Percentiles rank a stretch among this genome's conserved stretches.
These are phyloP conservation scores for Thunnus thynnus DNA, from an alignment of 2,113 vertebrate species.

Conservation along the genomic window DNA sequence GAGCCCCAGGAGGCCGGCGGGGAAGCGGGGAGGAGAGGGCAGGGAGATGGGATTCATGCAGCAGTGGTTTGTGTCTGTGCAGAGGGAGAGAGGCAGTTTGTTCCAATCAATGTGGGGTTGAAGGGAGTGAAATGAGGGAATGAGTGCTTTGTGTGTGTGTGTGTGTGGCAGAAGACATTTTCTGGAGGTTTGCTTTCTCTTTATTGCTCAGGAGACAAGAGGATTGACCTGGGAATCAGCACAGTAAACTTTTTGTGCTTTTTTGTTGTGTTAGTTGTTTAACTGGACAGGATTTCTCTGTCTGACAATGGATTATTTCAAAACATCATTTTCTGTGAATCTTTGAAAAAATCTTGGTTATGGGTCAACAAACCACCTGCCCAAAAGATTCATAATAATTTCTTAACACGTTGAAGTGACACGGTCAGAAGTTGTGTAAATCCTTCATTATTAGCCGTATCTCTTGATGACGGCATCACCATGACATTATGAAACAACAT, in stretches of 20 bases:
- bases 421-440: no score
- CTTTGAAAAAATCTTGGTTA: no score
- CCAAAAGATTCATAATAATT: no score
- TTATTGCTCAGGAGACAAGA: conserved; percentile 16
- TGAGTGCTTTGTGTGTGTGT: conserved; percentile 18
- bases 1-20: conserved; percentile 50
- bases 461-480: no score
- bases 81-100: conserved; percentile 33
- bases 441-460: no score
- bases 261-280: not conserved
- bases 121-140: conserved; percentile 25
- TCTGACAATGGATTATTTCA: no score
- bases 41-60: conserved; percentile 41
- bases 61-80: conserved; percentile 26
- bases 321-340: no score
- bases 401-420: no score
- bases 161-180: not conserved
- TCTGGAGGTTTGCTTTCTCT: conserved; percentile 2
- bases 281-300: not conserved
- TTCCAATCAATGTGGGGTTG: conserved; percentile 37
- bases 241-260: not conserved
- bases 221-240: not conserved
- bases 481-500: no score
- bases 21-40: conserved; percentile 12
- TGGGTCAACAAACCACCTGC: no score